Evolutionary conservation across 2,888 invertebrate genomes (phyloP), one percentile per base, ranked within the genome.

Genomic region (Apodemia zela): DNA sequence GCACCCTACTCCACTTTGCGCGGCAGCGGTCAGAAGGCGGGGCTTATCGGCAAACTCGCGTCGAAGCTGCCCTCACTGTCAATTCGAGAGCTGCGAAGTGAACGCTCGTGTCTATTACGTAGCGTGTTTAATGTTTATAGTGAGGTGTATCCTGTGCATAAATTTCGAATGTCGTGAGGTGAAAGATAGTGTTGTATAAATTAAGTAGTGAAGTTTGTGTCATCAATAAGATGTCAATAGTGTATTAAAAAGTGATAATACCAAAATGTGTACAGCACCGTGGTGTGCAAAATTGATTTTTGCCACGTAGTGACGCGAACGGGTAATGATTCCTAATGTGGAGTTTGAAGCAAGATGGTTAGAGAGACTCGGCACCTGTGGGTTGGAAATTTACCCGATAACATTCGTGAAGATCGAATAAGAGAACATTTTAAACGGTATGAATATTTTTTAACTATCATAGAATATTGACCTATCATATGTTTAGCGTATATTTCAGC

Each of bases 341-440:
- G 97, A 96, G 95, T 95, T 95, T 94, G 95, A 96, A 95, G 96
- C 97, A 98, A 97, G 96, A 99, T 99, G 99, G 98, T 99, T 96
- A 98, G 98, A 96, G 98, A 98, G 98, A 98, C 98, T 95, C 97
- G 98, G 95, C 98, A 99, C 95, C 96, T 99, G 95, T 98, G 98
- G 98, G 98, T 99, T 96, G 98, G 98, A 96, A 98, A 98, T 96
- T 97, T 99, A 96, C 98, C 98, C 96, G 98, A 98, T 95, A 98
- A 97, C 95, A 97, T 98, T 94, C 97, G 97, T 90, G 98, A 98
- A 94, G 98, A 98, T 93, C 96, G 97, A 93, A 97, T 98, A 94
- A 95, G 96, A 94, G 98, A 98, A 93, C 97, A 97, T 94, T 98
- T 98, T 94, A 97, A 98, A 96, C 96, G 98, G 98, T 98, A 95